Evolutionary conservation across 37 sponge, comb jelly and placozoan genomes (phyloP).

Genomic region (Amphimedon queenslandica): DNA sequence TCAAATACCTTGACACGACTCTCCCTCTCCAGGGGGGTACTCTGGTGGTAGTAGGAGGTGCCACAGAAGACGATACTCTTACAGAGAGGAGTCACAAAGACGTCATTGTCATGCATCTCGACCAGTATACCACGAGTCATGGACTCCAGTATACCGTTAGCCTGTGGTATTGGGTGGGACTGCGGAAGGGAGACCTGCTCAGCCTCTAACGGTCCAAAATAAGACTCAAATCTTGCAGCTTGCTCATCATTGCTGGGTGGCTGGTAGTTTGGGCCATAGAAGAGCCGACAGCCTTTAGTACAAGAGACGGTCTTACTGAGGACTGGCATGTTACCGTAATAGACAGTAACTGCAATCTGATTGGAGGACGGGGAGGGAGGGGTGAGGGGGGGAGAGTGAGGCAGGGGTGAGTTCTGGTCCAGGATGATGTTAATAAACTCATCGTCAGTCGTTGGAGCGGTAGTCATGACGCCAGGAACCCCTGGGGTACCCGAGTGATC

Average conservation of each 20-base stretch:
- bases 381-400: slow-evolving; percentile 23
- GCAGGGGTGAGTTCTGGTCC: slow-evolving; percentile 9
- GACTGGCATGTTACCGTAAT: slow-evolving; percentile 28
- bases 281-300: slow-evolving; percentile 40
- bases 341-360: slow-evolving; percentile 32
- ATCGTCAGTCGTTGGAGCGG: not conserved
- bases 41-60: slow-evolving; percentile 20
- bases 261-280: not conserved
- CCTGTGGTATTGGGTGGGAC: slow-evolving; percentile 34
- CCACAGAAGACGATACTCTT: slow-evolving; percentile 28
- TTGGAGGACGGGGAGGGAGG: slow-evolving; percentile 27
- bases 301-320: slow-evolving; percentile 21
- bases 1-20: slow-evolving; percentile 52
- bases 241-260: not conserved
- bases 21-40: slow-evolving; percentile 29
- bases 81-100: slow-evolving; percentile 59
- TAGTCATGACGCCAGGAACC: not conserved
- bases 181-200: slow-evolving; percentile 21
- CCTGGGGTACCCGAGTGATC: too few species aligned
- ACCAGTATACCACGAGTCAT: slow-evolving; percentile 54
- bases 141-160: slow-evolving; percentile 31
- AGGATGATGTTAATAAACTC: slow-evolving; percentile 12
- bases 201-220: slow-evolving; percentile 26
- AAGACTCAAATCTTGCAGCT: not conserved
- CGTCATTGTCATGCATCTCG: slow-evolving; percentile 28